phyloP scores from a whole-genome alignment of 1,140 invertebrate genomes.

The Drosophila sp. region DNA sequence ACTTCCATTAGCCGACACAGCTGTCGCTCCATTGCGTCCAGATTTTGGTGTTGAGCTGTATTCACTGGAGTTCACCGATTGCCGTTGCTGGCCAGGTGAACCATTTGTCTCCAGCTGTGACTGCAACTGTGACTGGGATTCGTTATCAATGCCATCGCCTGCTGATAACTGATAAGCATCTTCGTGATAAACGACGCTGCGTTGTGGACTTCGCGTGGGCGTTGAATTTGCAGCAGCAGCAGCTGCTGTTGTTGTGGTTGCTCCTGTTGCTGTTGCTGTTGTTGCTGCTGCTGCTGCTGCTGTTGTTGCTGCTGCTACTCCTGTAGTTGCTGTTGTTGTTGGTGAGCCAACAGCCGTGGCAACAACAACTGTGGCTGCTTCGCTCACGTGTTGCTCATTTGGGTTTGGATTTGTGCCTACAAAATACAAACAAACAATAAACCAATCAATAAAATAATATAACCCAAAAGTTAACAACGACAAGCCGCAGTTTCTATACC shows the following conservation, averaged over 20 bases:
- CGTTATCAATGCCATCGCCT: slow-evolving; percentile 63
- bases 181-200: slow-evolving; percentile 66
- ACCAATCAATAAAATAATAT: slow-evolving; percentile 1
- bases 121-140: no score
- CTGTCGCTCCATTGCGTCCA: slow-evolving; percentile 46
- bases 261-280: slow-evolving; percentile 5
- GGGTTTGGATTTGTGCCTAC: slow-evolving; percentile 80
- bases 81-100: slow-evolving; percentile 72
- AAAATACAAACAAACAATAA: slow-evolving; percentile 24
- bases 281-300: not conserved
- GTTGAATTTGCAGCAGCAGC: slow-evolving; percentile 40
- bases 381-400: slow-evolving; percentile 78
- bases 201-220: slow-evolving; percentile 71
- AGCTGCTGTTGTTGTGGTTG: slow-evolving; percentile 5
- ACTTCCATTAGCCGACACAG: slow-evolving; percentile 47
- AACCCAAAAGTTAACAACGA: slow-evolving; percentile 12
- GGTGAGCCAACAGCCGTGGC: slow-evolving; percentile 53
- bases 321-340: slow-evolving; percentile 48
- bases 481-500: slow-evolving; percentile 3
- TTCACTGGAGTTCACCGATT: slow-evolving; percentile 76
- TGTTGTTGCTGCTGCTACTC: slow-evolving; percentile 21
- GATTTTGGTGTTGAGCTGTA: slow-evolving; percentile 78
- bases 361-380: slow-evolving; percentile 52
- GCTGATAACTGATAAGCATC: slow-evolving; percentile 66
- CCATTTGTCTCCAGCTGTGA: slow-evolving; percentile 46